phyloP scores from a whole-genome alignment of 2,888 invertebrate genomes.

The Philereme vetulata region DNA sequence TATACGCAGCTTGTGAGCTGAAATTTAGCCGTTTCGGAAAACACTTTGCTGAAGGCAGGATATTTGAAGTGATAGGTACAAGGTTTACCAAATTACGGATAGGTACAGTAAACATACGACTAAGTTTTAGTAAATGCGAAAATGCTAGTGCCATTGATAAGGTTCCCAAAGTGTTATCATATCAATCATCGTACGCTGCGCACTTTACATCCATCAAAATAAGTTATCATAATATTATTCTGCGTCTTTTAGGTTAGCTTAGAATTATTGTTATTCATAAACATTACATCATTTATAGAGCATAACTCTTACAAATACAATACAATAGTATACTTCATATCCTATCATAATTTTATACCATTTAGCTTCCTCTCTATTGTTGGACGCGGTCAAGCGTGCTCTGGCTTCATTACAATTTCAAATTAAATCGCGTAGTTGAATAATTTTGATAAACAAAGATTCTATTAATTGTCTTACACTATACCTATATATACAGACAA shows the following conservation, averaged over 20 bases:
- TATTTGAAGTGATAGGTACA: too few relatives aligned
- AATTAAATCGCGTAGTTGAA: conserved; percentile 42
- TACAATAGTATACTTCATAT: conserved; percentile 4
- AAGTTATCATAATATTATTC: too few relatives aligned
- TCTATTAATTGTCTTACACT: neutral
- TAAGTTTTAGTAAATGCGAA: too few relatives aligned
- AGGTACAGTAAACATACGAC: too few relatives aligned
- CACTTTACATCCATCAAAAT: too few relatives aligned
- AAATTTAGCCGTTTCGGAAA: too few relatives aligned
- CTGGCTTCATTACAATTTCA: conserved; percentile 54
- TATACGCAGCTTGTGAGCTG: too few relatives aligned
- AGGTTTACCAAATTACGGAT: too few relatives aligned
- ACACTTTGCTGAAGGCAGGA: too few relatives aligned
- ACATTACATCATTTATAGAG: conserved; percentile 12
- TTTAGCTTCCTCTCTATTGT: conserved; percentile 48
- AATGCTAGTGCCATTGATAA: neutral
- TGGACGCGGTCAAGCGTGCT: conserved; percentile 51
- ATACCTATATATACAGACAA: conserved; percentile 6
- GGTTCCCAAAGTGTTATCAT: too few relatives aligned
- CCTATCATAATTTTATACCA: conserved; percentile 25
- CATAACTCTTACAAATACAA: conserved; percentile 20
- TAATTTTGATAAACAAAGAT: conserved; percentile 25
- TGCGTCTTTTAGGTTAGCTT: neutral
- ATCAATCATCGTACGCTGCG: too few relatives aligned
- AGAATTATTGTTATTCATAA: conserved; percentile 2